phyloP scores from a whole-genome alignment of 2,888 invertebrate genomes.

The Andrena flavipes region DNA sequence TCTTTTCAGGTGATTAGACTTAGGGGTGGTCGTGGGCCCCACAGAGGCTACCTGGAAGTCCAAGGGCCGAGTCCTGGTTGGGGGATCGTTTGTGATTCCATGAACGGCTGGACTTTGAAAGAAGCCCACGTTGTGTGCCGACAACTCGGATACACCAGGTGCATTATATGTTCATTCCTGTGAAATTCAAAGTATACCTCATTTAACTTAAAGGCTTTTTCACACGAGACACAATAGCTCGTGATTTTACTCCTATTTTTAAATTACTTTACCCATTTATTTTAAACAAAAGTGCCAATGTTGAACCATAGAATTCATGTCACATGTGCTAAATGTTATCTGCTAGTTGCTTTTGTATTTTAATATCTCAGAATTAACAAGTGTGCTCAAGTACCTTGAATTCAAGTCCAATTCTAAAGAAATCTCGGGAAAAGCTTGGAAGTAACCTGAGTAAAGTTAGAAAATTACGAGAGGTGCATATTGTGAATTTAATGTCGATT shows the following conservation, averaged over 20 bases:
- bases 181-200: not conserved
- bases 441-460: not conserved
- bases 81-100: constrained; percentile 86
- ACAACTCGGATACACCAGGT: constrained; percentile 85
- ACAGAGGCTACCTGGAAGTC: constrained; percentile 85
- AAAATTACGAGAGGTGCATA: not conserved
- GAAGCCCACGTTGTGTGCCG: constrained; percentile 86
- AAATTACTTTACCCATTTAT: no score
- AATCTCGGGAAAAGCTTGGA: no score
- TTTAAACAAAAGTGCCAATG: no score
- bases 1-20: constrained; percentile 82
- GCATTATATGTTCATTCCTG: constrained; percentile 22
- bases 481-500: not conserved
- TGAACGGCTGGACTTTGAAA: constrained; percentile 84
- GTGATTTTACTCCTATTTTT: no score
- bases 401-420: no score
- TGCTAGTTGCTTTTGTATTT: no score
- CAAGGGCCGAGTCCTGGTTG: constrained; percentile 83
- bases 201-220: not conserved
- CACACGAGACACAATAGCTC: not conserved
- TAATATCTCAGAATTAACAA: no score
- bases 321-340: no score
- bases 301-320: no score
- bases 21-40: constrained; percentile 83
- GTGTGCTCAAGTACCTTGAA: no score